A percentile compares a stretch with the other conserved stretches of the same genome.
Conservation (phyloP, 1,140 invertebrate genomes). For the Trichonephila clavipes region DNA sequence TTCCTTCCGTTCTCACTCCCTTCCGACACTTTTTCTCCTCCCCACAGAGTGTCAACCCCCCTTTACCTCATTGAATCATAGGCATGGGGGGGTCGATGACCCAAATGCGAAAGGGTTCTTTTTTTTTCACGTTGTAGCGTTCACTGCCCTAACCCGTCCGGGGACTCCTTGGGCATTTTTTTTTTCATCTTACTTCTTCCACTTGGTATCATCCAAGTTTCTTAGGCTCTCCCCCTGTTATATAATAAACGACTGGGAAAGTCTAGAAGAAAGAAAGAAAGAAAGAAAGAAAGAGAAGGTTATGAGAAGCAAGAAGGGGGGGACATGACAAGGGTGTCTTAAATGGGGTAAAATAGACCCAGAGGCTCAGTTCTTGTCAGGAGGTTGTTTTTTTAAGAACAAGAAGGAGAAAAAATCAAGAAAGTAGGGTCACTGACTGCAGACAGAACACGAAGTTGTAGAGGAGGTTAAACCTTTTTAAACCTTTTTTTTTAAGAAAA, state of each 20-base stretch:
- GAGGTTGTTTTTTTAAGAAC: not conserved
- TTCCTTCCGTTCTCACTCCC: constrained; percentile 75
- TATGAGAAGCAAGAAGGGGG: not conserved
- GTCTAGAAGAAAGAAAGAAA: not conserved
- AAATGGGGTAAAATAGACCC: constrained; percentile 13
- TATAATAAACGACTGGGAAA: constrained; percentile 24
- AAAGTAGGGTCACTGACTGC: constrained; percentile 18
- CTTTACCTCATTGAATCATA: constrained; percentile 64
- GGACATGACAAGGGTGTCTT: not conserved
- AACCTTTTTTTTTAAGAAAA: not conserved
- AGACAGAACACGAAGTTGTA: not conserved
- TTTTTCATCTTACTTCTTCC: constrained; percentile 1
- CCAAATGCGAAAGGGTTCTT: constrained; percentile 56
- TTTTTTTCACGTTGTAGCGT: not conserved
- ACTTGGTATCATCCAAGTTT: not conserved
- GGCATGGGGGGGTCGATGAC: constrained; percentile 60
- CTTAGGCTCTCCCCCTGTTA: not conserved
- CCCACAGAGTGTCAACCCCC: constrained; percentile 42
- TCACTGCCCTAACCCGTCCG: constrained; percentile 62
- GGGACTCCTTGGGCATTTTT: constrained; percentile 44
- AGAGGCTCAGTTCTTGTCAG: constrained; percentile 22
- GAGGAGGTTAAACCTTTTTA: not conserved
- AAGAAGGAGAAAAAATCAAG: not conserved
- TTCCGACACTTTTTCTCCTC: constrained; percentile 50
- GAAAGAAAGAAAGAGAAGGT: not conserved